Evolutionary conservation across 2,797 vertebrate genomes (phyloP), one percentile per base, ranked within the genome.

Genomic region (Orestias chungarensis): DNA sequence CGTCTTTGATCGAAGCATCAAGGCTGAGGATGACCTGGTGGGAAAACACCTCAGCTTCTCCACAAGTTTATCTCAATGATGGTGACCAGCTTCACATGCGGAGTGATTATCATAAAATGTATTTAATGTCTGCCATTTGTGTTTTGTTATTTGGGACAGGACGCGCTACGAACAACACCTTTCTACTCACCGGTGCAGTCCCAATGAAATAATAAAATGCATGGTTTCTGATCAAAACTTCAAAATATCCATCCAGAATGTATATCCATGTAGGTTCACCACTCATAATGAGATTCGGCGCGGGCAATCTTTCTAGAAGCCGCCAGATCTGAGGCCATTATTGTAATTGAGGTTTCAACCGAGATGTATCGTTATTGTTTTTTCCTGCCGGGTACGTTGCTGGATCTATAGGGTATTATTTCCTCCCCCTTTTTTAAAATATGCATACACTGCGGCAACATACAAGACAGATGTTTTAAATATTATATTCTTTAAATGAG

Each of bases 271-370:
- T 61, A 23, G 57, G 23, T 38, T 61, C 57, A 61, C 1, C 4
- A 61, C 57, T 61, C 33, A 61, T 59, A 33, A 59, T 59, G 55
- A 35, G 55, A 23, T 23, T 35, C 35, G 31, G 55, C 55, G 35
- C 27, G 35, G 31, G 18, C 29, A 35, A 33, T 29, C 35, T 31
- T 59, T 35, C 10, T 35, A 23, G 54, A 9, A 20, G 55, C 31
- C 3, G 8, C 3, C 55, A 35, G 55, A 59, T 59, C 31, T 59
- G 33, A 35, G 55, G 20, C 55, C 31, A 59, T 12, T 1, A 18
- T 46, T 25, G 33, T 33, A 0, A 43, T 71, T 3, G 67, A 67
- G 43, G 67, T 65, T 59, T 59, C 29, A 29, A 35, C 29, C 12
- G 33, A 35, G 55, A 59, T 35, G 31, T 35, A 59, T 33, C 20